Evolutionary conservation across 2,113 vertebrate species (phyloP).

Genomic region (Plotosus lineatus): DNA sequence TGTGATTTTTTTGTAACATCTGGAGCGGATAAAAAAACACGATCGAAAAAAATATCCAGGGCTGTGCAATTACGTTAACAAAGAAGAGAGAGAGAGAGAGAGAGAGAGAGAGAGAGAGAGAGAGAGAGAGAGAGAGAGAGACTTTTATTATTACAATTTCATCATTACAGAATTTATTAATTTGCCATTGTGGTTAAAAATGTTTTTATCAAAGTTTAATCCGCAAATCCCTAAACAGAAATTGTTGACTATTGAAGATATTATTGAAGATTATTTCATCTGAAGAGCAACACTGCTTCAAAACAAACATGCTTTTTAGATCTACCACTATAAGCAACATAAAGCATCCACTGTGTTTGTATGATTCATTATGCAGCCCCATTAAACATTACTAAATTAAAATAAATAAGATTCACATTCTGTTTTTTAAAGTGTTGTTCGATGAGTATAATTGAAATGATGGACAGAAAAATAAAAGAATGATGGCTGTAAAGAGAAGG

Average conservation of each 20-base stretch:
- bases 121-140: not conserved
- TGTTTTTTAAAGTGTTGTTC: not conserved
- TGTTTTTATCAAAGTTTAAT: not conserved
- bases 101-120: not conserved
- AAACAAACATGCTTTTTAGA: not conserved
- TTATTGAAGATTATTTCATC: too few species aligned
- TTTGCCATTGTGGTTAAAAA: not conserved
- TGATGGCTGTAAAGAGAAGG: not conserved
- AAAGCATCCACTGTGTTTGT: not conserved
- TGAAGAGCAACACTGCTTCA: not conserved
- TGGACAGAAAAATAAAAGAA: too few species aligned
- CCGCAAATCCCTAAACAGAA: not conserved
- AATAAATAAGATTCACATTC: not conserved
- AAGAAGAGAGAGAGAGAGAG: not conserved
- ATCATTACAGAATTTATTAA: not conserved
- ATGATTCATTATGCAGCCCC: constrained; percentile 3
- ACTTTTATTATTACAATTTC: not conserved
- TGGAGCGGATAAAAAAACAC: constrained; percentile 6
- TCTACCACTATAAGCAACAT: constrained; percentile 1
- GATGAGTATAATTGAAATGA: not conserved
- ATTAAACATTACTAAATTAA: not conserved
- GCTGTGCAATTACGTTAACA: not conserved
- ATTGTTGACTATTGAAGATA: not conserved
- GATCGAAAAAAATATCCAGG: not conserved
- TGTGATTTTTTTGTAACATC: constrained; percentile 40